Percentiles rank a stretch among this genome's conserved stretches.
phyloP scores from a whole-genome alignment of 2,888 invertebrate genomes.

The Neoascia interrupta region DNA sequence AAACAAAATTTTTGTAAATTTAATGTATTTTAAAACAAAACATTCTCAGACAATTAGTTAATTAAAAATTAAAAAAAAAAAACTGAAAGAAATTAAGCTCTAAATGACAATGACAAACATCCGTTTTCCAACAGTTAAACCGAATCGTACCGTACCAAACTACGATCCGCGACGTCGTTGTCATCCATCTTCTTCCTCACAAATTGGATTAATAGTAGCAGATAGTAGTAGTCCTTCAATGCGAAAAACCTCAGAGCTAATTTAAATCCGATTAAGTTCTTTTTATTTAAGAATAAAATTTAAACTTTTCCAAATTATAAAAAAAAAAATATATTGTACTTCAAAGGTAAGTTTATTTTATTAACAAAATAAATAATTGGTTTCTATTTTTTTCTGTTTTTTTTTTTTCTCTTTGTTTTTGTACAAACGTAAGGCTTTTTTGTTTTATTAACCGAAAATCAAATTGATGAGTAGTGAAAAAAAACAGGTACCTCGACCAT shows the following conservation, averaged over 20 bases:
- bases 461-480: conserved; percentile 22
- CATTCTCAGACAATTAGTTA: conserved; percentile 35
- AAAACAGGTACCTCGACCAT: conserved; percentile 71
- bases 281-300: no score
- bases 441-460: conserved; percentile 62
- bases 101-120: conserved; percentile 63
- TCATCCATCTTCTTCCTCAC: conserved; percentile 70
- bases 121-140: conserved; percentile 78
- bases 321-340: conserved; percentile 65
- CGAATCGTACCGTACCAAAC: conserved; percentile 74
- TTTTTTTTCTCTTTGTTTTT: conserved; percentile 67
- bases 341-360: conserved; percentile 78
- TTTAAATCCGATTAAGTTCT: conserved; percentile 72
- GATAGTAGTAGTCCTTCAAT: conserved; percentile 75
- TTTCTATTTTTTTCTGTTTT: conserved; percentile 70
- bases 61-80: conserved; percentile 26
- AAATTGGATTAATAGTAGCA: conserved; percentile 77
- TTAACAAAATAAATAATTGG: conserved; percentile 73
- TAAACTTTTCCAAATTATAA: conserved; percentile 16
- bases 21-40: conserved; percentile 45
- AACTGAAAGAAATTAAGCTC: conserved; percentile 39
- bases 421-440: conserved; percentile 57
- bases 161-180: conserved; percentile 76
- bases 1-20: conserved; percentile 31
- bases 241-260: conserved; percentile 72